A percentile compares a stretch with the other conserved stretches of the same genome.
Conservation (phyloP, 2,797 vertebrate species). For the Gymnopithys bicolor region DNA sequence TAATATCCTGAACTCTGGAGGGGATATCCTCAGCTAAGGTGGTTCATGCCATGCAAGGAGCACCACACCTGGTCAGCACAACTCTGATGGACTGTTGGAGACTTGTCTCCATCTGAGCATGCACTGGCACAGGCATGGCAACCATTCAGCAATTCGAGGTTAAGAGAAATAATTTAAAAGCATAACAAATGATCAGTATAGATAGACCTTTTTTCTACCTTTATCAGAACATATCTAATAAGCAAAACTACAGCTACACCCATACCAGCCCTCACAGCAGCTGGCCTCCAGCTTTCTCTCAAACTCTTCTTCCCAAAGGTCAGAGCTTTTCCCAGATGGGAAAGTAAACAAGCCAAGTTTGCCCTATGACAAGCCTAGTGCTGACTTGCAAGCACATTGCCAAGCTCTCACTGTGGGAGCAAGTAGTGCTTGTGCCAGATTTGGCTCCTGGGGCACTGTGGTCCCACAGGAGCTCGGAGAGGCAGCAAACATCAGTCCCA, state of each 20-base stretch:
- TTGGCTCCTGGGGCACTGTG: background rate
- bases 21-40: background rate
- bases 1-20: background rate
- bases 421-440: background rate
- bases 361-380: constrained; percentile 24
- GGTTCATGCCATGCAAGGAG: background rate
- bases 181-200: background rate
- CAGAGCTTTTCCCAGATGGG: constrained; percentile 14
- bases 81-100: background rate
- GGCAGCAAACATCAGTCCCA: background rate
- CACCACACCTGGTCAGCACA: fast-evolving
- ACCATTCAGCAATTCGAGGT: background rate
- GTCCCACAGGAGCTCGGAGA: background rate
- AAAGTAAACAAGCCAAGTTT: background rate
- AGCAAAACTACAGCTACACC: background rate
- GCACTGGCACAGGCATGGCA: background rate
- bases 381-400: background rate
- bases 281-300: background rate
- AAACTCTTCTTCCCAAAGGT: background rate
- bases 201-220: background rate
- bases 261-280: background rate
- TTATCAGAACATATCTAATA: background rate
- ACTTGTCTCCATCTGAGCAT: fast-evolving
- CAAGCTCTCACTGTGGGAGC: background rate
- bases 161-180: background rate